Base-by-base conservation (phyloP, 1,140 invertebrate species). In the Babylonia areolata region DNA sequence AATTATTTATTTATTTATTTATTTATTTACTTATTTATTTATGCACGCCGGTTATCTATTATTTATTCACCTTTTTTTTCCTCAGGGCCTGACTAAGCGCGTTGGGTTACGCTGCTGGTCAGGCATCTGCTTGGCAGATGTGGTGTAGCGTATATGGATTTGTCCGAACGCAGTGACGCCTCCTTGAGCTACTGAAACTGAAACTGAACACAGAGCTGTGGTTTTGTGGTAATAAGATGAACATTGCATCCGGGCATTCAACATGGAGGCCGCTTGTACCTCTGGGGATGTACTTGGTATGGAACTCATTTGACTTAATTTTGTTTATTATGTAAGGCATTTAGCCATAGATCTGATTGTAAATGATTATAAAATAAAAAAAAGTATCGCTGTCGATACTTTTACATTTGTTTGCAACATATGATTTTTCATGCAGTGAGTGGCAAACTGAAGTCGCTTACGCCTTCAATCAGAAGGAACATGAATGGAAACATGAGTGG, bases 251-350 rank as follows among this genome's bases (percentile, higher is more conserved):
- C 31, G 80, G 51, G 78, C 5, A 23, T 31, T 17, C 23, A 81
- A 31, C 42, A 81, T 81, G 80, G 80, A 81, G 42, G 82, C 82
- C 82, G 82, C 82, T 84, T 84, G 82, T 46, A 84, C 54, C 82
- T 37, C 64, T 75, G 69, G 82, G 11, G 69, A 84, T 39, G 69
- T 39, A 28, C 33, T 73, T 73, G 82, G 82, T 73, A 73, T 64
- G 58, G 0, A 12, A 64, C 28, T 11, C 58, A 6, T 23, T 51
- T 64, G 58, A 23, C 58, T 64, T 64, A 5, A 23, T 64, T 64
- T 64, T 64, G 9, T 64, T 6, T 64, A 23, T 23, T 64, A 28
- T 3, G 28, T 64, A 0, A 23, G n/a, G n/a, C n/a, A n/a, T n/a
- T n/a, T n/a, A n/a, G n/a, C n/a, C n/a, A n/a, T n/a, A n/a, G n/a